Base-by-base conservation (phyloP, 2,888 invertebrate species). In the Teleogryllus oceanicus region DNA sequence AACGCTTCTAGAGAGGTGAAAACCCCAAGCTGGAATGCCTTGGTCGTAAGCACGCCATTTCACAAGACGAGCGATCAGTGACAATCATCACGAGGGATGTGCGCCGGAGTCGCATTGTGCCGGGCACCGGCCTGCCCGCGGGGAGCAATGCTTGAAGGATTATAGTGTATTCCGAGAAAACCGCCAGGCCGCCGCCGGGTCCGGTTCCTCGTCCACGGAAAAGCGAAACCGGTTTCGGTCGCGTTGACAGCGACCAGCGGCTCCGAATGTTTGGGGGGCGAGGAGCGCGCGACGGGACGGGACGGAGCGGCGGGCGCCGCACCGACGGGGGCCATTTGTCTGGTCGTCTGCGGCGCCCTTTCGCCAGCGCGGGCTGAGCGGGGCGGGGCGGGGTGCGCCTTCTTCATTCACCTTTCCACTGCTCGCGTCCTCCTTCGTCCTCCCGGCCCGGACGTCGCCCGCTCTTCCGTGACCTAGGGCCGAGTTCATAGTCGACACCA, bases 231-330 rank as follows among this genome's bases (percentile, higher is more conserved):
- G 62, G 62, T 62, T 62, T 62, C 62, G 62, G 37, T 12, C n/a
- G n/a, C 62, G 62, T 62, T 62, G 62, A 62, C 62, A 62, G 62
- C 13, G 62, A 62, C 11, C 13, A 16, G 62, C 13, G 62, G 62
- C 62, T 62, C n/a, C 62, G 62, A 62, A 62, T 62, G 62, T 62
- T 62, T 62, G 16, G 62, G 62, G n/a, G n/a, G n/a, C 62, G 62
- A 0, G 37, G n/a, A 13, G 62, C 13, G 62, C 62, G 62, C n/a
- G 62, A 62, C 13, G 62, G 5, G 62, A n/a, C 24, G 24, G 2
- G 62, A 13, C 62, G 62, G 62, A 12, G 62, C 62, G n/a, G 62
- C 62, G 62, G 62, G 13, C 16, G 62, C 62, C 16, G 62, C 62
- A 16, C 62, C 62, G 62, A 8, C 13, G 62, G n/a, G 16, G 16